phyloP scores from a whole-genome alignment of 2,888 invertebrate genomes.

The Isoperla grammatica region DNA sequence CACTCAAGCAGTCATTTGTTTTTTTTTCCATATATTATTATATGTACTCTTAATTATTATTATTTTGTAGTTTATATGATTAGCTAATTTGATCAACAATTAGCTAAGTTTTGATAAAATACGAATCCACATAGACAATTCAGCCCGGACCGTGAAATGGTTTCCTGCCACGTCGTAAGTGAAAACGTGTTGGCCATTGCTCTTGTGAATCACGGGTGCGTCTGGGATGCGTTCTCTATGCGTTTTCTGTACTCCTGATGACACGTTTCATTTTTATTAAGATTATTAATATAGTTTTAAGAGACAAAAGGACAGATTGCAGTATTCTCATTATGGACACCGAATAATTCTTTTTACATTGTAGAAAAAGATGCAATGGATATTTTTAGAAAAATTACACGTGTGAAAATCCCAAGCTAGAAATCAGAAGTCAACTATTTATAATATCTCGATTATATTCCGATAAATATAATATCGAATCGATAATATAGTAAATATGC shows the following conservation, averaged over 20 bases:
- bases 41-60: no score
- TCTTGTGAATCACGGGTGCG: no score
- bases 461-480: slow-evolving; percentile 7
- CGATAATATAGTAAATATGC: slow-evolving; percentile 8
- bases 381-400: neutral
- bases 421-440: neutral
- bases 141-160: neutral
- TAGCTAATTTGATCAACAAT: no score
- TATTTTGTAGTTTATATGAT: no score
- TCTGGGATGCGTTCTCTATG: neutral
- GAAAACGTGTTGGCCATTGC: neutral
- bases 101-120: no score
- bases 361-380: neutral
- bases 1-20: no score
- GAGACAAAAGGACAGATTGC: slow-evolving; percentile 3
- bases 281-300: neutral
- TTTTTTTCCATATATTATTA: no score
- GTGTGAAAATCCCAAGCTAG: slow-evolving; percentile 1
- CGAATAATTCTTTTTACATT: neutral
- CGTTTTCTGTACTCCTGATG: neutral
- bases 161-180: neutral
- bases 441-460: neutral
- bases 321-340: neutral
- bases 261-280: neutral
- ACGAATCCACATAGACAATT: no score